Evolutionary conservation across 2,888 invertebrate genomes (phyloP).

Genomic region (Hedya salicella): DNA sequence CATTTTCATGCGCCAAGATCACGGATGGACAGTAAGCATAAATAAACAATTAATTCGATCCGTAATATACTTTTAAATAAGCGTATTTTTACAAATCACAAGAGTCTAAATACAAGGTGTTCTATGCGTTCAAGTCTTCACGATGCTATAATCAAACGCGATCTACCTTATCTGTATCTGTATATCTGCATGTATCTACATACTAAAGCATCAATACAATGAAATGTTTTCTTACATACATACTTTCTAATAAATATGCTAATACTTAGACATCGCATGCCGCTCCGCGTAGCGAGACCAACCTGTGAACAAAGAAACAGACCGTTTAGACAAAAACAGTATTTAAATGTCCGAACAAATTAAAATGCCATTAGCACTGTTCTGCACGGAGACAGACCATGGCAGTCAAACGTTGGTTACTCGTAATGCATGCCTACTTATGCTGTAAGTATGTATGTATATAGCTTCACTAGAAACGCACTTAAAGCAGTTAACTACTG

Average conservation of each 20-base stretch:
- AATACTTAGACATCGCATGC: constrained; percentile 36
- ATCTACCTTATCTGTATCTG: neutral
- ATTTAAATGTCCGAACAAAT: constrained; percentile 49
- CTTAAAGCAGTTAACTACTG: too few species aligned
- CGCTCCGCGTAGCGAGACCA: constrained; percentile 41
- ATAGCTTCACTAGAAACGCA: neutral
- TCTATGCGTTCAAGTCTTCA: neutral
- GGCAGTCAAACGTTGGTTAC: constrained; percentile 2
- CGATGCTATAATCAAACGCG: neutral
- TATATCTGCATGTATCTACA: neutral
- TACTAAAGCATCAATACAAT: neutral
- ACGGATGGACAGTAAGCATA: too few species aligned
- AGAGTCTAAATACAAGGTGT: too few species aligned
- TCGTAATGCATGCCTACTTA: neutral
- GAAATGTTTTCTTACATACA: constrained; percentile 13
- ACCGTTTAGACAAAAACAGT: constrained; percentile 48
- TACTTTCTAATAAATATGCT: constrained; percentile 32
- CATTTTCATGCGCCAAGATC: too few species aligned
- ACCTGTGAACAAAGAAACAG: constrained; percentile 51
- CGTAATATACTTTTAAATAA: too few species aligned
- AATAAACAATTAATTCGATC: too few species aligned
- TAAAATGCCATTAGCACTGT: constrained; percentile 51
- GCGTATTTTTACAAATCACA: too few species aligned
- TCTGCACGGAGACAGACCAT: constrained; percentile 31
- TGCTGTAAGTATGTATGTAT: neutral